Base-by-base conservation (phyloP, 2,113 vertebrate genomes). In the Scomber colias region DNA sequence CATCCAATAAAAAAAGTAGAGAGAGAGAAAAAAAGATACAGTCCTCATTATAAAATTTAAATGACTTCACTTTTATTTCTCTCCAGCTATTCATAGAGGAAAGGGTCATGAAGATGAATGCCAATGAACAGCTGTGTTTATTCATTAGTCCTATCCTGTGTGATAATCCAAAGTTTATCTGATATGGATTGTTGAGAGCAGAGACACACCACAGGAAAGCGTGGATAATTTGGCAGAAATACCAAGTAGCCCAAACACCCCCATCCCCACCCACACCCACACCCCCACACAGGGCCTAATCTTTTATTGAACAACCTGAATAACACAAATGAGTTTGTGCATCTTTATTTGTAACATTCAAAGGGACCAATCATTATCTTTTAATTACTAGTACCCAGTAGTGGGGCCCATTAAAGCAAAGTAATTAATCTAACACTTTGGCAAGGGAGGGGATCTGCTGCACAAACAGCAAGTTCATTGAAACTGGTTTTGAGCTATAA, bases 291-390 rank as follows among this genome's bases (percentile, higher is more conserved):
- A 27, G 24, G 24, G 24, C 24, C 83, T 92, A 90, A 91, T 92
- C 91, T 93, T 90, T 89, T 90, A 93, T 92, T 88, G 87, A 92
- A 93, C 83, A 85, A 87, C 84, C 89, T 85, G 90, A 90, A 94
- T 85, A 94, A 91, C 89, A 92, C 89, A 93, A 90, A 92, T 84
- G 76, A 87, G 90, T 92, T 85, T 45, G 76, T 87, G 88, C 93
- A 92, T 93, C 93, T 94, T 93, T 94, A 91, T 93, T 93, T 90
- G 85, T 90, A 90, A 91, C 88, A 92, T 93, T 95, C 93, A 92
- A 91, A 93, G 91, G 92, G 90, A 89, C 93, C 88, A 94, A 93
- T 95, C 92, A 95, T 93, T 94, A 95, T 94, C 93, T 94, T 93
- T 94, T 95, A 95, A 95, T 95, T 95, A 94, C 92, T 92, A 88